Conservation (phyloP, 2,113 vertebrate genomes). For the Scophthalmus maximus region DNA sequence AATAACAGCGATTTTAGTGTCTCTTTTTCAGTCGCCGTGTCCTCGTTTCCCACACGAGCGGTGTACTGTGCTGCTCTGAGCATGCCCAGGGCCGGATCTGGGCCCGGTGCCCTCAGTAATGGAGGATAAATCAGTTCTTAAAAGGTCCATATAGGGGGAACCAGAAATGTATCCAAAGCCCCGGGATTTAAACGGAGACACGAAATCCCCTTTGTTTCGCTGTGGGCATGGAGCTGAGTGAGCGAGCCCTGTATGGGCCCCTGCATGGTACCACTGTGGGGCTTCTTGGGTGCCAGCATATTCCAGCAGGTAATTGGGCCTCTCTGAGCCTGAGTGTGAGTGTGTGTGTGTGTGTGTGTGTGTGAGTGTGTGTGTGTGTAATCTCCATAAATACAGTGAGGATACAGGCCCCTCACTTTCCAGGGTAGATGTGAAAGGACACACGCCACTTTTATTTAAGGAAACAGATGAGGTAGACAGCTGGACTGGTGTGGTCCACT, state of each 20-base stretch:
- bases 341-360: conserved; percentile 9
- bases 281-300: conserved; percentile 55
- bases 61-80: conserved; percentile 50
- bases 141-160: conserved; percentile 71
- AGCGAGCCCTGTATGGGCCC: conserved; percentile 59
- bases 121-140: conserved; percentile 78
- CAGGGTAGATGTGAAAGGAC: conserved; percentile 38
- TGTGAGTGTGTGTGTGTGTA: conserved; percentile 32
- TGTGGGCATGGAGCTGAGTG: conserved; percentile 61
- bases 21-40: conserved; percentile 58
- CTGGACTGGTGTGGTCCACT: conserved; percentile 44
- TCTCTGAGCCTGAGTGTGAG: conserved; percentile 45
- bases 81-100: conserved; percentile 64
- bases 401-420: conserved; percentile 13
- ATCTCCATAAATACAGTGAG: conserved; percentile 69
- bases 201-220: conserved; percentile 82
- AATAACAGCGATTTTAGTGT: conserved; percentile 43
- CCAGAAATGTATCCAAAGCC: conserved; percentile 69
- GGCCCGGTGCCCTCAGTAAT: conserved; percentile 63
- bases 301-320: conserved; percentile 77
- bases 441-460: conserved; percentile 61
- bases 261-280: conserved; percentile 49
- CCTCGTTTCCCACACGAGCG: conserved; percentile 53
- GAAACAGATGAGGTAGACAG: conserved; percentile 64
- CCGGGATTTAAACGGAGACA: conserved; percentile 72